Base-by-base conservation (phyloP, 2,888 invertebrate species). In the Glaucopsyche alexis region DNA sequence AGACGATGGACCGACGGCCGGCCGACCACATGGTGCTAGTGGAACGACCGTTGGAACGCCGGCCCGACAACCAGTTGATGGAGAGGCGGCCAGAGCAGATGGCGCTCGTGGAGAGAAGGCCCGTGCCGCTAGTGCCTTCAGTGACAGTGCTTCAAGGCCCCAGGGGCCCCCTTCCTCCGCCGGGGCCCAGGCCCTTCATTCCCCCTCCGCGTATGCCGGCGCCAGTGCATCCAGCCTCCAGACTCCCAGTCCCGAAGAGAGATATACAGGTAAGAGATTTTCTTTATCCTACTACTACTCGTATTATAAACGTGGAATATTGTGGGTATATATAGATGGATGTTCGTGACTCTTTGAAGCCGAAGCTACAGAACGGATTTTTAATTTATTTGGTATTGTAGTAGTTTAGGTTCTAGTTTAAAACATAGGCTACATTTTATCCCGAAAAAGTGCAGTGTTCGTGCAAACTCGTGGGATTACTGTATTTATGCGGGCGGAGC, bases 141-240 rank as follows among this genome's bases (percentile, higher is more conserved):
- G 80, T 74, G 75, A 82, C 76, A 76, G 81, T 75, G 77, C 75
- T 76, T 76, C 80, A 73, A 72, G 77, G 71, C 50, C 77, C 74
- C 71, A 76, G 77, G 72, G 76, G 72, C 66, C 67, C 69, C 71
- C 74, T 76, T 74, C 80, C 74, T 72, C 79, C 74, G 50, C 75
- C 74, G 65, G 75, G 76, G 83, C 87, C 88, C 73, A 82, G 90
- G 77, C 84, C 85, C n/a, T 89, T 88, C 16, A 81, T 85, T n/a
- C 89, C 90, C 16, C 90, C 90, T 38, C 85, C 84, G 76, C 85
- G 90, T 78, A 91, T 91, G 91, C 90, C 91, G 11, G 89, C 86
- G 75, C 90, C 90, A 0, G 77, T 79, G 75, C 82, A 81, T 72
- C 82, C 86, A 3, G 81, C 83, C 65, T 83, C 84, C 84, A 84